A percentile compares a stretch with the other conserved stretches of the same genome.
These are phyloP conservation scores for Mesembrinibis cayennensis DNA, from an alignment of 2,113 vertebrate species.

Conservation along the genomic window DNA sequence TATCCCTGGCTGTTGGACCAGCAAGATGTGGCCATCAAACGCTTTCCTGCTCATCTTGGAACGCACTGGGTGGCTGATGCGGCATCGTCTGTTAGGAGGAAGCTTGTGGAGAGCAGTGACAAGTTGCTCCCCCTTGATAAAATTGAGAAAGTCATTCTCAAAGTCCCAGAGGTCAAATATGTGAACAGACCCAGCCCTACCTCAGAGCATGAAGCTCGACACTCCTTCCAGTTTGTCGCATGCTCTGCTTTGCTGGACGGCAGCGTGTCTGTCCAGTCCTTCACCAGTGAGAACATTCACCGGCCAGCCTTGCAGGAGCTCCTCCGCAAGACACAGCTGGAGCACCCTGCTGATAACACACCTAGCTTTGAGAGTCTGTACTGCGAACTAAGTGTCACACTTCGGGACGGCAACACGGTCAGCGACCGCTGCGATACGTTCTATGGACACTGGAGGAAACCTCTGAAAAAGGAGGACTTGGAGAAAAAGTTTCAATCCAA, in stretches of 20 bases:
- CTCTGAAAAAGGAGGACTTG: constrained; percentile 82
- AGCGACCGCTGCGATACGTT: constrained; percentile 79
- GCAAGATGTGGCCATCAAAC: constrained; percentile 90
- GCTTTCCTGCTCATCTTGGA: constrained; percentile 88
- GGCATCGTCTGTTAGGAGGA: constrained; percentile 71
- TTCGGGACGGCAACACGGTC: constrained; percentile 39
- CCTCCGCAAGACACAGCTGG: constrained; percentile 78
- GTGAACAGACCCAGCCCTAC: constrained; percentile 82
- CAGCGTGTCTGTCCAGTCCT: constrained; percentile 76
- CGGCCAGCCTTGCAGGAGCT: constrained; percentile 74
- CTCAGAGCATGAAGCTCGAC: constrained; percentile 89
- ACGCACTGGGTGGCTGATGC: constrained; percentile 94
- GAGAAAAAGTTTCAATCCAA: constrained; percentile 84
- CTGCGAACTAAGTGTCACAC: constrained; percentile 74
- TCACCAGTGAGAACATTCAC: constrained; percentile 59
- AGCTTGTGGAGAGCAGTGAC: constrained; percentile 50
- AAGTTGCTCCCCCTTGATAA: constrained; percentile 55
- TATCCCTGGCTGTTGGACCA: constrained; percentile 85
- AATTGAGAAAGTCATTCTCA: constrained; percentile 77
- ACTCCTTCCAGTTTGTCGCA: constrained; percentile 92
- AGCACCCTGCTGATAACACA: constrained; percentile 81
- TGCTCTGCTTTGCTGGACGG: constrained; percentile 84
- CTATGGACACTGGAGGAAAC: constrained; percentile 94
- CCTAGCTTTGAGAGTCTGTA: constrained; percentile 90
- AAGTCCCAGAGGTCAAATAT: constrained; percentile 84